phyloP scores from a whole-genome alignment of 30 jellyfish, hydroid and myxozoan genomes.

The Clytia hemisphaerica region DNA sequence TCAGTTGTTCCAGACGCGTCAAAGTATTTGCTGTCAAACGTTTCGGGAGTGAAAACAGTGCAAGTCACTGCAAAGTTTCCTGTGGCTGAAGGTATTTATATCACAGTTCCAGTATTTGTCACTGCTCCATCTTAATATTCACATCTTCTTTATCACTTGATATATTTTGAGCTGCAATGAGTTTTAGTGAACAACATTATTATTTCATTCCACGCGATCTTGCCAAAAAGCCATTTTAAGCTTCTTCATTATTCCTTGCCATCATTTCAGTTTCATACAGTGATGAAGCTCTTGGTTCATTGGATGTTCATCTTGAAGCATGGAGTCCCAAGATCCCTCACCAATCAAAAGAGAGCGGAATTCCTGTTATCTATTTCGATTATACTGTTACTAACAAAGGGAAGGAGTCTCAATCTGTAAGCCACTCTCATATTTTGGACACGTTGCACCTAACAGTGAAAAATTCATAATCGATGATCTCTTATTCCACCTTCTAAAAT shows the following conservation, averaged over 20 bases:
- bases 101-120: neutral
- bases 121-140: neutral
- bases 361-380: slow-evolving; percentile 61
- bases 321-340: slow-evolving; percentile 87
- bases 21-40: slow-evolving; percentile 39
- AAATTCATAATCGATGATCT: no score
- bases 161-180: neutral
- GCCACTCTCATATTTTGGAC: no score
- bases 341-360: slow-evolving; percentile 60
- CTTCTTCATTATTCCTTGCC: no score
- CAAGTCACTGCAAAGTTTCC: slow-evolving; percentile 89
- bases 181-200: no score
- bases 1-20: slow-evolving; percentile 76
- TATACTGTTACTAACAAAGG: slow-evolving; percentile 63
- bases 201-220: no score
- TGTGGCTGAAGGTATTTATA: slow-evolving; percentile 80
- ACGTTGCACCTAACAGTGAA: no score
- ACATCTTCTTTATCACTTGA: neutral
- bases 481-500: no score
- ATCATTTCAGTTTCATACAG: slow-evolving; percentile 71
- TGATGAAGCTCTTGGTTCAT: slow-evolving; percentile 31
- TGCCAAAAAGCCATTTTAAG: no score
- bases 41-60: slow-evolving; percentile 85
- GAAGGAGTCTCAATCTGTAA: no score
- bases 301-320: slow-evolving; percentile 61